Evolutionary conservation across 1,140 invertebrate genomes (phyloP).

Genomic region (Acyrthosiphon pisum): DNA sequence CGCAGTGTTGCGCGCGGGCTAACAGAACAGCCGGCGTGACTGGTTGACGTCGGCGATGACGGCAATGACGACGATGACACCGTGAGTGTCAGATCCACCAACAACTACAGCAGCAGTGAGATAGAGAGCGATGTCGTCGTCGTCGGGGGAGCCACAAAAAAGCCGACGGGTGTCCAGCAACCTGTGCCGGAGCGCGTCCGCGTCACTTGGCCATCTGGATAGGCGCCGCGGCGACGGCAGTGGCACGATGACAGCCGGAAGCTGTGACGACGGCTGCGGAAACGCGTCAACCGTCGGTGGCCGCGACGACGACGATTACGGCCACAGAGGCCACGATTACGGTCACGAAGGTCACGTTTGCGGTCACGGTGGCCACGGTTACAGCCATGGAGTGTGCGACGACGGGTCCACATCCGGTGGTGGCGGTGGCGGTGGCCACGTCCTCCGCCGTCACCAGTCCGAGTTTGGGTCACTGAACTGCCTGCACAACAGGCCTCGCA

Average conservation of each 20-base stretch:
- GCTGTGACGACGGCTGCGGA: conserved; percentile 54
- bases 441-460: conserved; percentile 16
- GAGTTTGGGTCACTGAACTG: conserved; percentile 62
- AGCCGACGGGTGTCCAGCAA: conserved; percentile 34
- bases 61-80: neutral
- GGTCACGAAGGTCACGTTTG: conserved; percentile 56
- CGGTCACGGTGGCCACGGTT: neutral
- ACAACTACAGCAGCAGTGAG: neutral
- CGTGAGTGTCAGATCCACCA: neutral
- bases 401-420: neutral
- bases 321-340: neutral
- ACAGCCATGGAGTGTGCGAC: conserved; percentile 58
- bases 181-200: conserved; percentile 51
- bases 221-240: conserved; percentile 59
- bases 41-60: neutral
- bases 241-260: neutral
- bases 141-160: conserved; percentile 32
- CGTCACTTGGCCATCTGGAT: conserved; percentile 42
- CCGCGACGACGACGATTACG: neutral
- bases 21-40: neutral
- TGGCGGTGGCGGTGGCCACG: neutral
- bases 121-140: neutral
- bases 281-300: neutral
- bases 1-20: neutral
- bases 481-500: conserved; percentile 67